Evolutionary conservation across 1,140 invertebrate species (phyloP), one percentile per base, ranked within the genome.

Genomic region (Odontomachus brunneus): DNA sequence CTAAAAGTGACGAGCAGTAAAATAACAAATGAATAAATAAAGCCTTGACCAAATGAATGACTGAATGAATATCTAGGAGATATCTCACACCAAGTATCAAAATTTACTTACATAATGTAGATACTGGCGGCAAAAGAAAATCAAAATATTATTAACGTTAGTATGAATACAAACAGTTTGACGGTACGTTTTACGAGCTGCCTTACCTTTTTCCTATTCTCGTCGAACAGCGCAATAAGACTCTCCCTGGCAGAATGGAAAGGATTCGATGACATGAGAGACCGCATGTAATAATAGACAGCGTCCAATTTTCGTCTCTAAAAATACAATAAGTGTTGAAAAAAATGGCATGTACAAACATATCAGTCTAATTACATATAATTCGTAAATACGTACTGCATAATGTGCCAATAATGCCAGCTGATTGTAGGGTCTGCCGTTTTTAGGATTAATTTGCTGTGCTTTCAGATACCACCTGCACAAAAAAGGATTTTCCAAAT

Each of bases 241-340:
- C 97, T 97, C 94, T 99, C 98, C 85, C 96, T 96, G 14, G 98
- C 98, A 14, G 98, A 98, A 76, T 97, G 95, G 90, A 99, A 97
- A 12, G 98, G 98, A 95, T 98, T 99, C 22, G 98, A 98, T 49
- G 98, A 97, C 95, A 98, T 97, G 71, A 99, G 94, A 94, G 98
- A 98, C 89, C 98, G 95, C 96, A 99, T 98, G 91, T 99, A 99
- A 93, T 98, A 99, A 94, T 99, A 99, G 15, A 99, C 98, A n/a
- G 98, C 98, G 94, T 99, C 98, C 72, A 99, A 95, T 95, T 98
- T 98, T 91, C 98, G 95, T 94, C 97, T 97, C 98, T 99, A 94
- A 80, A 96, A 87, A 67, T 4, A 33, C 65, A 72, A 59, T 0
- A 62, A 60, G 49, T 44, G 29, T 83, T 73, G 12, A 60, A 1